Percentiles rank a stretch among this genome's conserved stretches.
Evolutionary conservation across 2,888 invertebrate species (phyloP).

Genomic region (Tiliacea aurago): DNA sequence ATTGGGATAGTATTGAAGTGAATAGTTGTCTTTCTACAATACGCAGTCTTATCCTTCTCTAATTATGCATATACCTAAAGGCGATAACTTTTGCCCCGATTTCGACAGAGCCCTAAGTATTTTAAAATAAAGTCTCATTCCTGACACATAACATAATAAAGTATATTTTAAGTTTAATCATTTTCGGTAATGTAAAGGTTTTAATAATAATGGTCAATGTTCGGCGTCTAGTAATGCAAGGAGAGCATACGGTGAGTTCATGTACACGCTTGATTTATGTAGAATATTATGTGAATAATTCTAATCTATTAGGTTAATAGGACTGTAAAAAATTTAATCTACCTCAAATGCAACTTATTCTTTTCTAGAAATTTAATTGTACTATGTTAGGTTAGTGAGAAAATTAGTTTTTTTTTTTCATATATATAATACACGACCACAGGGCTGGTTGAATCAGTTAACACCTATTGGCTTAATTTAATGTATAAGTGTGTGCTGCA

Average conservation of each 20-base stretch:
- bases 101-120: constrained; percentile 38
- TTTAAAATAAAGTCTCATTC: constrained; percentile 53
- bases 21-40: constrained; percentile 4
- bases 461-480: constrained; percentile 77
- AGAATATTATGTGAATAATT: constrained; percentile 86
- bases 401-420: constrained; percentile 80
- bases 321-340: constrained; percentile 90
- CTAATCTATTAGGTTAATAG: constrained; percentile 89
- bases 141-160: constrained; percentile 61
- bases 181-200: constrained; percentile 72
- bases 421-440: constrained; percentile 80
- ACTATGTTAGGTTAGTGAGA: constrained; percentile 89
- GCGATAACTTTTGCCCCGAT: background rate
- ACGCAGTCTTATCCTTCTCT: background rate
- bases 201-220: constrained; percentile 73
- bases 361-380: constrained; percentile 86
- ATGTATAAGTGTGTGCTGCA: constrained; percentile 84
- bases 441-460: constrained; percentile 74
- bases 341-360: constrained; percentile 90
- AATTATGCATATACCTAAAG: background rate
- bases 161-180: constrained; percentile 68
- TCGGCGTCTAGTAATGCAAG: constrained; percentile 79
- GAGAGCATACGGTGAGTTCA: constrained; percentile 79
- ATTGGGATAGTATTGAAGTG: constrained; percentile 27
- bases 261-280: constrained; percentile 84